A percentile compares a stretch with the other conserved stretches of the same genome.
Evolutionary conservation across 23 tunicate species (phyloP).

Genomic region (Botrylloides violaceus): DNA sequence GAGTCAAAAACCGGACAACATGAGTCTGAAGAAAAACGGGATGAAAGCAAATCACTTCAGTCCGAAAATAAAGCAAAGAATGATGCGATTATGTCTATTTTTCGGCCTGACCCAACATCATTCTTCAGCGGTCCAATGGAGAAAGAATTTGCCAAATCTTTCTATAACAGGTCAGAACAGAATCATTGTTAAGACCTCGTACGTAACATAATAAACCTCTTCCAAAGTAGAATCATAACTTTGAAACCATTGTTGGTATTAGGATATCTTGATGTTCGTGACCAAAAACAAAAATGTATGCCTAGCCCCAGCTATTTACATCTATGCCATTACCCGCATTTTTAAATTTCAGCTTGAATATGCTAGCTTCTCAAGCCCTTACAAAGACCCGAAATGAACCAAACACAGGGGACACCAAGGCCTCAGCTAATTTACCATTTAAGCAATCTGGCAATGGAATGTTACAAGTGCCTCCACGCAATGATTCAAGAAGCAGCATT

Average conservation of each 20-base stretch:
- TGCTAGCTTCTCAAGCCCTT: slow-evolving; percentile 57
- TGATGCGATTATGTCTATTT: not conserved
- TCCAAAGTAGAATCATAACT: too few relatives aligned
- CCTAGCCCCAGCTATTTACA: too few relatives aligned
- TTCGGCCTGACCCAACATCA: slow-evolving; percentile 2
- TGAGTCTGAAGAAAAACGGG: too few relatives aligned
- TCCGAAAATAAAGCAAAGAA: not conserved
- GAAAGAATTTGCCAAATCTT: slow-evolving; percentile 15
- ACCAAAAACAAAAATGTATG: too few relatives aligned
- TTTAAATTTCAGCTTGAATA: slow-evolving; percentile 64
- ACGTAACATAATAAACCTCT: not conserved
- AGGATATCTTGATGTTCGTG: too few relatives aligned
- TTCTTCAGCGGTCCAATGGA: slow-evolving; percentile 6
- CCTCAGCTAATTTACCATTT: not conserved
- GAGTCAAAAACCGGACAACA: too few relatives aligned
- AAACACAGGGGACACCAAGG: not conserved
- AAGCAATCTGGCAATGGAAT: not conserved
- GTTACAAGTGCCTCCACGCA: slow-evolving; percentile 2
- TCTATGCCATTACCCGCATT: too few relatives aligned
- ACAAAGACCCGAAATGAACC: slow-evolving; percentile 41
- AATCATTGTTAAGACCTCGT: not conserved
- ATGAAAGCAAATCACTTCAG: too few relatives aligned
- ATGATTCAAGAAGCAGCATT: slow-evolving; percentile 4
- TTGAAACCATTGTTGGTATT: too few relatives aligned
- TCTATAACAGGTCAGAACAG: slow-evolving; percentile 15